Conservation (phyloP, 1,140 invertebrate genomes). For the Chironomus striatipennis region DNA sequence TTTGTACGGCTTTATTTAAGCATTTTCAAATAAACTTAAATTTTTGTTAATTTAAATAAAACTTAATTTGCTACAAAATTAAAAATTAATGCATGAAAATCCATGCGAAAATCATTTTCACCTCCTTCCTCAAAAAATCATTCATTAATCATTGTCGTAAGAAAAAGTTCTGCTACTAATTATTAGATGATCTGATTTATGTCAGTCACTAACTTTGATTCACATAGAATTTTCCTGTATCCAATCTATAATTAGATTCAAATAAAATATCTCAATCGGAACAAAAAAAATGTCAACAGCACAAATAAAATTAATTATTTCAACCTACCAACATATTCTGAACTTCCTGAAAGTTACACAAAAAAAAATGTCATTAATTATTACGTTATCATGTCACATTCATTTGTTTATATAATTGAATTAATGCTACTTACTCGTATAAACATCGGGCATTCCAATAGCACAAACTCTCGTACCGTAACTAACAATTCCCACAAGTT, state of each 20-base stretch:
- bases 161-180: too few species aligned
- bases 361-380: too few species aligned
- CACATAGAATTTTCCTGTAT: not conserved
- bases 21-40: too few species aligned
- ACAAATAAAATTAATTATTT: not conserved
- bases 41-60: too few species aligned
- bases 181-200: too few species aligned
- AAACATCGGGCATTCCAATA: conserved; percentile 36
- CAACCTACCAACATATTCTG: not conserved
- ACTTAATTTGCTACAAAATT: too few species aligned
- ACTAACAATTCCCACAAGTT: conserved; percentile 57
- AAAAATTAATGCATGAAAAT: too few species aligned
- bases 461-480: conserved; percentile 53
- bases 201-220: not conserved
- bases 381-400: too few species aligned
- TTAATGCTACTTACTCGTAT: conserved; percentile 30
- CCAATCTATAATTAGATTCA: not conserved
- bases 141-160: too few species aligned
- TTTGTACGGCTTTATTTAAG: too few species aligned
- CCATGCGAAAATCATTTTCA: too few species aligned
- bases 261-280: not conserved
- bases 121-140: too few species aligned
- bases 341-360: not conserved
- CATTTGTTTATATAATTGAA: not conserved
- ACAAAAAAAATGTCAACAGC: not conserved